These are phyloP conservation scores for Galbula dea DNA, from an alignment of 2,113 vertebrate species.

Conservation along the genomic window DNA sequence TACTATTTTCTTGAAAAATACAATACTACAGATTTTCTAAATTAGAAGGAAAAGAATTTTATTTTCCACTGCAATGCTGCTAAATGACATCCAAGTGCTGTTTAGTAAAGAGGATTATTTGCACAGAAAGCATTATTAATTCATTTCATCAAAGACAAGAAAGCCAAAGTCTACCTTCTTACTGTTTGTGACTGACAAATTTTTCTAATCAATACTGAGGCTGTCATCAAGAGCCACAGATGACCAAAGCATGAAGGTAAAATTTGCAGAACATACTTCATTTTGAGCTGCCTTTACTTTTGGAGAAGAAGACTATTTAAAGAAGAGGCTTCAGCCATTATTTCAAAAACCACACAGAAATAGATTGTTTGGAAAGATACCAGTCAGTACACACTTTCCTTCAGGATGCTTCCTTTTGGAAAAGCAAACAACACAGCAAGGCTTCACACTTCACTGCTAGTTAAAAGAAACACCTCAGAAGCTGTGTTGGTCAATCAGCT, in stretches of 20 bases:
- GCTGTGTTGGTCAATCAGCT: background rate
- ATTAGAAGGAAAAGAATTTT: conserved; percentile 3
- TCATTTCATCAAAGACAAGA: conserved; percentile 9
- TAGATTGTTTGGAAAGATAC: background rate
- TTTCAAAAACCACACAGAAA: background rate
- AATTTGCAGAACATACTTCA: background rate
- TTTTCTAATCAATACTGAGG: background rate
- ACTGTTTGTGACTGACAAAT: background rate
- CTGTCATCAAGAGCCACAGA: background rate
- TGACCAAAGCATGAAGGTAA: background rate
- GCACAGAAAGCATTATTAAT: conserved; percentile 14
- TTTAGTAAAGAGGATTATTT: conserved; percentile 27
- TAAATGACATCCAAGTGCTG: background rate
- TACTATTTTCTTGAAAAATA: conserved; percentile 27
- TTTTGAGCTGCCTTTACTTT: background rate
- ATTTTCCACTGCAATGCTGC: background rate
- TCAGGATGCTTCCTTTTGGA: background rate
- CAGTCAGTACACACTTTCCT: background rate
- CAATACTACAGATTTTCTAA: conserved; percentile 15
- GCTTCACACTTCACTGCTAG: background rate
- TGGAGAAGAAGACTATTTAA: background rate
- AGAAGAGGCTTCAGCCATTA: background rate
- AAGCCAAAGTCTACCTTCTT: background rate
- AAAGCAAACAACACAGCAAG: background rate
- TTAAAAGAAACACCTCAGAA: background rate